Percentiles rank a stretch among this genome's conserved stretches.
Evolutionary conservation across 1,140 invertebrate genomes (phyloP).

Genomic region (Pseudomyrmex sp.): DNA sequence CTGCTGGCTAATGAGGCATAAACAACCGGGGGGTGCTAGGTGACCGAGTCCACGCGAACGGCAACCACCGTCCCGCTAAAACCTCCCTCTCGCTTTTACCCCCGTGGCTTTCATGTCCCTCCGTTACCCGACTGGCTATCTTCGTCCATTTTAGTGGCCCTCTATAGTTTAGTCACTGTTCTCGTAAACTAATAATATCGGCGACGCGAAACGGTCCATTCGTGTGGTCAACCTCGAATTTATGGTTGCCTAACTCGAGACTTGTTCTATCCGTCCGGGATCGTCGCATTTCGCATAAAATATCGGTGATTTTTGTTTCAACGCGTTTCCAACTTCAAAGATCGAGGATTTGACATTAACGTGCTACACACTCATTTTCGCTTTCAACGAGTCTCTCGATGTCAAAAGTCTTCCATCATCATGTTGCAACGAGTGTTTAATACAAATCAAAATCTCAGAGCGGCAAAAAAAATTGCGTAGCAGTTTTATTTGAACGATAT

Average conservation of each 20-base stretch:
- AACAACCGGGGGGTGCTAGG: slow-evolving; percentile 74
- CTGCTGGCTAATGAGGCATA: slow-evolving; percentile 79
- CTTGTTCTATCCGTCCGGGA: not conserved
- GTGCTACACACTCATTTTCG: not conserved
- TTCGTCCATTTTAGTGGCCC: slow-evolving; percentile 71
- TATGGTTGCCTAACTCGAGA: slow-evolving; percentile 61
- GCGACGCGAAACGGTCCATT: slow-evolving; percentile 70
- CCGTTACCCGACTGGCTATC: slow-evolving; percentile 55
- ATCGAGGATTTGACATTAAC: too few species aligned
- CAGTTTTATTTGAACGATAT: not conserved
- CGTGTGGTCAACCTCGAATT: slow-evolving; percentile 73
- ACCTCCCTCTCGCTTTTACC: slow-evolving; percentile 6
- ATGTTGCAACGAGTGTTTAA: not conserved
- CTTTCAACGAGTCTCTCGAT: slow-evolving; percentile 24
- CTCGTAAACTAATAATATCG: slow-evolving; percentile 78
- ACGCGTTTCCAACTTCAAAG: slow-evolving; percentile 6
- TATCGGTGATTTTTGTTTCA: slow-evolving; percentile 40
- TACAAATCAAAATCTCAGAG: not conserved
- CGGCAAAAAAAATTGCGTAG: too few species aligned
- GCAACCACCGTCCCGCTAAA: slow-evolving; percentile 64
- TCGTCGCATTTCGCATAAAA: slow-evolving; percentile 45
- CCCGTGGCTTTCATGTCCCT: not conserved
- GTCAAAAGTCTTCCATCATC: slow-evolving; percentile 13
- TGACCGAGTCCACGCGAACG: slow-evolving; percentile 42
- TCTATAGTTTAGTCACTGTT: slow-evolving; percentile 76